phyloP scores from a whole-genome alignment of 2,113 vertebrate genomes.

The Carassius carassius region DNA sequence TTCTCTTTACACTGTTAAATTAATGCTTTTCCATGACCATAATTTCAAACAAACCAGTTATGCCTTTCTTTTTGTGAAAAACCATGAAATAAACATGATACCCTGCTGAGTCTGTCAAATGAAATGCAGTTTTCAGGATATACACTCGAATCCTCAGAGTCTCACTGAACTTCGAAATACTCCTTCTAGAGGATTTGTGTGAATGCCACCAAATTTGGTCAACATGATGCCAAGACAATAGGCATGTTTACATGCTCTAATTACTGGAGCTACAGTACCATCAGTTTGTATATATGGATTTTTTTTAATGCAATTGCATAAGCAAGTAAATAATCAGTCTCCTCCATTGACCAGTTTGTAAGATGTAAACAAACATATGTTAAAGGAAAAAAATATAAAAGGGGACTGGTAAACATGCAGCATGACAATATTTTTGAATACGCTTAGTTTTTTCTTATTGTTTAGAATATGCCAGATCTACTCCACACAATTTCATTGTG shows the following conservation, averaged over 20 bases:
- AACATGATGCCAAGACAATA: background rate
- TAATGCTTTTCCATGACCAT: slow-evolving; percentile 2
- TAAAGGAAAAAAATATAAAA: too few species aligned
- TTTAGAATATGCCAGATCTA: background rate
- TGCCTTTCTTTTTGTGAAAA: background rate
- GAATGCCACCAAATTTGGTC: background rate
- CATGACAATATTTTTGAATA: too few species aligned
- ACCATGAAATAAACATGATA: background rate
- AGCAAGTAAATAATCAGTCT: too few species aligned
- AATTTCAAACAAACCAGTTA: background rate
- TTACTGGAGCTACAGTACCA: too few species aligned
- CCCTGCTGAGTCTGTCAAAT: too few species aligned
- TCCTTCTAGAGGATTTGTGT: background rate
- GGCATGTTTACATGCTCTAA: background rate
- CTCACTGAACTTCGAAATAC: background rate
- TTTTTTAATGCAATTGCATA: too few species aligned
- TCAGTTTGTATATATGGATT: too few species aligned
- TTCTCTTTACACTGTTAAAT: background rate
- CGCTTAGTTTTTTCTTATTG: background rate
- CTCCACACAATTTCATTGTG: background rate
- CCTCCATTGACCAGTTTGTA: too few species aligned
- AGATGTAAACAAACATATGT: too few species aligned
- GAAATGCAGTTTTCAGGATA: too few species aligned
- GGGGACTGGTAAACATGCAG: background rate
- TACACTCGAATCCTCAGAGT: slow-evolving; percentile 9